Percentiles rank a stretch among this genome's conserved stretches.
These are phyloP conservation scores for Aphis craccivora DNA, from an alignment of 1,140 invertebrate genomes.

Conservation along the genomic window DNA sequence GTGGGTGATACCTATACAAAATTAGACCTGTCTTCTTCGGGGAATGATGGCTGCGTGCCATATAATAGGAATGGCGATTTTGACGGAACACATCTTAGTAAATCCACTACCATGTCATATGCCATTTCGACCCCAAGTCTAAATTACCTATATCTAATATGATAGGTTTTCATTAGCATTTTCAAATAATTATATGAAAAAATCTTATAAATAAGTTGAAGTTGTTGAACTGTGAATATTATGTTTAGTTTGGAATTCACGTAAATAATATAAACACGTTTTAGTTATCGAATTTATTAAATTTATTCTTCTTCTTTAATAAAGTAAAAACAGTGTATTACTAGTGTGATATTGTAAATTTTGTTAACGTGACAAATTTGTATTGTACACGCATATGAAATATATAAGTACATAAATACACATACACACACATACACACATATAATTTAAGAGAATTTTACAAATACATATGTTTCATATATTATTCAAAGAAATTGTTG, in stretches of 20 bases:
- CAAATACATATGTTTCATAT: neutral
- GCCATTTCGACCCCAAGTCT: neutral
- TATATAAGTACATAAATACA: neutral
- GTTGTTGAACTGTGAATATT: neutral
- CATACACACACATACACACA: too few species aligned
- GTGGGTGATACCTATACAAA: too few species aligned
- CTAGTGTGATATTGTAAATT: neutral
- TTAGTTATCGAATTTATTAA: neutral
- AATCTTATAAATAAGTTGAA: neutral
- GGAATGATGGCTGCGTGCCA: neutral
- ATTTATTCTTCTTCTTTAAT: neutral
- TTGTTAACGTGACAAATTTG: neutral
- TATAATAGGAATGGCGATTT: neutral
- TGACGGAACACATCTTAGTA: neutral
- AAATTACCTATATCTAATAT: neutral
- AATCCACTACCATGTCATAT: neutral
- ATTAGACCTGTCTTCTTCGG: neutral
- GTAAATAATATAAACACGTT: neutral
- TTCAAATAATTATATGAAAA: neutral
- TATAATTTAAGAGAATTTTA: neutral
- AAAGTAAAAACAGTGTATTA: neutral
- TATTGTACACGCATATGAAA: neutral
- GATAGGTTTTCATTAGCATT: neutral
- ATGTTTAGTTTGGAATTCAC: neutral
- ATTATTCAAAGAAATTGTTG: constrained; percentile 1